Evolutionary conservation across 2,797 vertebrate genomes (phyloP).

Genomic region (Lophotriccus pileatus): DNA sequence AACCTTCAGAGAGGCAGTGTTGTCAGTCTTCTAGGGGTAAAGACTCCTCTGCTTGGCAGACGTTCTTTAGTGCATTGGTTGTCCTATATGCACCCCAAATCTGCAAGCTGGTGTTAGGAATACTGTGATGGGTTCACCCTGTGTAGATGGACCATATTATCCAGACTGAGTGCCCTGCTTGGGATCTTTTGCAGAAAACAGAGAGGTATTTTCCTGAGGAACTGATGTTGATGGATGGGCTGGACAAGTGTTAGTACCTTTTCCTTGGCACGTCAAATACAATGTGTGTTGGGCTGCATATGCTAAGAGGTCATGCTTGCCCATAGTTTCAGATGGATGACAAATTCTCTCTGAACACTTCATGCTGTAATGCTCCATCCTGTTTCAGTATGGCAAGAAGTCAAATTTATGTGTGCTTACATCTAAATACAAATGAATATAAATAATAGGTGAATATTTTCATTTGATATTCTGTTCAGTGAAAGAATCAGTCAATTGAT

Average conservation of each 20-base stretch:
- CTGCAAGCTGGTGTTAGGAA: background rate
- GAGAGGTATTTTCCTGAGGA: background rate
- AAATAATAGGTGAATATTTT: constrained; percentile 18
- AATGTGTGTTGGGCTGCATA: accelerated
- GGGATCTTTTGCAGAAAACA: background rate
- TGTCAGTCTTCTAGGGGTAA: background rate
- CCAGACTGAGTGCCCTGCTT: background rate
- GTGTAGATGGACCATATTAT: background rate
- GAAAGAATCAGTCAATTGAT: constrained; percentile 17
- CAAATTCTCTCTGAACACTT: background rate
- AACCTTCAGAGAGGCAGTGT: background rate
- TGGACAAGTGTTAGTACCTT: background rate
- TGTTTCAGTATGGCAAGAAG: background rate
- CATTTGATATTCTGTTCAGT: background rate
- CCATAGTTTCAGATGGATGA: background rate
- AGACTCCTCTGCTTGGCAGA: background rate
- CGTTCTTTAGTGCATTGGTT: background rate
- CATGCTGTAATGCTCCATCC: background rate
- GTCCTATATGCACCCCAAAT: background rate
- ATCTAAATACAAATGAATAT: background rate
- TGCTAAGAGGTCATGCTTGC: background rate
- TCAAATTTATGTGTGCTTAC: background rate
- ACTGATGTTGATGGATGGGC: background rate
- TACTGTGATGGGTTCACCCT: background rate
- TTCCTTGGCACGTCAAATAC: background rate